Conservation (phyloP, 2,113 vertebrate species). For the Mystacornis crossleyi region DNA sequence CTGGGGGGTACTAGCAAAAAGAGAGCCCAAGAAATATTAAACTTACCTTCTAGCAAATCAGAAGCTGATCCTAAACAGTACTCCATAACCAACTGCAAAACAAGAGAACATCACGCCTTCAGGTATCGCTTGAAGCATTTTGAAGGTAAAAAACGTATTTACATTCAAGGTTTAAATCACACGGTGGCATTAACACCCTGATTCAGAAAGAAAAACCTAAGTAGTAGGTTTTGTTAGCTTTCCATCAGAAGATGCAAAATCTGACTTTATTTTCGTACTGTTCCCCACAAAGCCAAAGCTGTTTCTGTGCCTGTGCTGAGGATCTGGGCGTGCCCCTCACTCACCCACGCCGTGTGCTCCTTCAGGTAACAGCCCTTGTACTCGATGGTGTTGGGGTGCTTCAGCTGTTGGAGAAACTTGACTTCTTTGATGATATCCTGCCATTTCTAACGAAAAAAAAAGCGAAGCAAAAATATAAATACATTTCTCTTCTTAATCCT, state of each 20-base stretch:
- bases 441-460: conserved; percentile 87
- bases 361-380: conserved; percentile 99
- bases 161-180: neutral
- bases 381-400: conserved; percentile 97
- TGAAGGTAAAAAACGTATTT: neutral
- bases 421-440: conserved; percentile 99
- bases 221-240: neutral
- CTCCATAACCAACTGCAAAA: conserved; percentile 97
- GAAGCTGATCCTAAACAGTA: conserved; percentile 98
- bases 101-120: neutral
- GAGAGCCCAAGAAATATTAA: neutral
- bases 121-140: neutral
- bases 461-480: neutral
- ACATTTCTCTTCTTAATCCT: neutral
- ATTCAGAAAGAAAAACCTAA: neutral
- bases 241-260: neutral
- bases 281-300: neutral
- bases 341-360: conserved; percentile 97
- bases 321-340: neutral
- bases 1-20: neutral
- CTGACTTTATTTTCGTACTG: neutral
- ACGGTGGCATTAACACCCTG: accelerated
- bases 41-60: conserved; percentile 95
- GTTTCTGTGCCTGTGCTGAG: no score
- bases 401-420: conserved; percentile 92